These are phyloP conservation scores for Aurelia sp. DNA, from an alignment of 30 jellyfish, hydroid and myxozoan genomes.

Conservation along the genomic window DNA sequence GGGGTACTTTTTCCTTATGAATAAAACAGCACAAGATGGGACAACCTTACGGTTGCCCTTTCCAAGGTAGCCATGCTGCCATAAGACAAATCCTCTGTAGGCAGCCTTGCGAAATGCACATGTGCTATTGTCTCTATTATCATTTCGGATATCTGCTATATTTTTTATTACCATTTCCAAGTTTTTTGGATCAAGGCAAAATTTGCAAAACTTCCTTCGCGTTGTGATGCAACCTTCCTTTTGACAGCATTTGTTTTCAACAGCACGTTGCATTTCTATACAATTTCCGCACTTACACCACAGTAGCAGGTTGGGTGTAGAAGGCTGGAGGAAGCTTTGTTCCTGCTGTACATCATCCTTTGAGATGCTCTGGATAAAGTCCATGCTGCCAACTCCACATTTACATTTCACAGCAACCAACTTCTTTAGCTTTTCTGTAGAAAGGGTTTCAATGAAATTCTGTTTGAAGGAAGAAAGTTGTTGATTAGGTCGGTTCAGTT, in stretches of 20 bases:
- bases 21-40: no score
- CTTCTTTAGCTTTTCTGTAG: not conserved
- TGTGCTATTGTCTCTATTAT: no score
- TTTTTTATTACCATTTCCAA: no score
- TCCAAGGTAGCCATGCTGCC: no score
- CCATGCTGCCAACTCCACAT: constrained; percentile 42
- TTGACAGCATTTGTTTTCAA: not conserved
- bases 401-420: constrained; percentile 5
- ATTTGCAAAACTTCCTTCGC: not conserved
- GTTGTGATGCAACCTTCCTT: not conserved
- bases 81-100: no score
- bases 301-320: not conserved
- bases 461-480: not conserved
- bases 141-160: no score
- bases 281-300: not conserved
- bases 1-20: no score
- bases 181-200: no score
- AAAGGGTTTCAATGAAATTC: constrained; percentile 5
- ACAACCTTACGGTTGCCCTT: no score
- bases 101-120: no score
- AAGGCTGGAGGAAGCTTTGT: not conserved
- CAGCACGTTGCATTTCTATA: not conserved
- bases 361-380: constrained; percentile 15
- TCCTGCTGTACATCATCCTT: not conserved
- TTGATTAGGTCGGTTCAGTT: not conserved